Evolutionary conservation across 2,888 invertebrate genomes (phyloP), one percentile per base, ranked within the genome.

Genomic region (Sepioteuthis lessoniana): DNA sequence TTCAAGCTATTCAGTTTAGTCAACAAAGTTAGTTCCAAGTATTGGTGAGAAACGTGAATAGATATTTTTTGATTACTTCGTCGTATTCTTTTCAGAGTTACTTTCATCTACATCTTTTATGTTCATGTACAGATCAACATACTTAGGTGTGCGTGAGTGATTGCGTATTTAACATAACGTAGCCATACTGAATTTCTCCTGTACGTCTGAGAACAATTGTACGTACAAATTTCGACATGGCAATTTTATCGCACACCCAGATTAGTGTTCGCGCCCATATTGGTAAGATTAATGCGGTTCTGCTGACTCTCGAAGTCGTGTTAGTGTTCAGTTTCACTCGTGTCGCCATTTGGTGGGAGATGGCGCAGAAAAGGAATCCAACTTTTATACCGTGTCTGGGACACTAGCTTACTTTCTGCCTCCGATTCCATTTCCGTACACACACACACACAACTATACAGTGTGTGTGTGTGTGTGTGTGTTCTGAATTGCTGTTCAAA

Each of bases 261-360:
- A n/a, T 76, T 76, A 76, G 76, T n/a, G n/a, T 76, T 35, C 76
- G n/a, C n/a, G 76, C 76, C 76, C 76, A 76, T n/a, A 76, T 76
- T 76, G 76, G 76, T 76, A 35, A 76, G 76, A 76, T 76, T 76
- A 76, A n/a, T 76, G n/a, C n/a, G 35, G 76, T 76, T 76, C 76
- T 76, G 76, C 76, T 35, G 76, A 76, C 76, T 76, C 76, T 76
- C 76, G 35, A 76, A 76, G n/a, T 35, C 76, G n/a, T n/a, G 76
- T n/a, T n/a, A 76, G 76, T 76, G n/a, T 76, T 76, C 76, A 76
- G n/a, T 76, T 76, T 76, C 76, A 76, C 76, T n/a, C 76, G n/a
- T 35, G 76, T 76, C 76, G 76, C n/a, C n/a, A 55, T 55, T 55
- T 55, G 21, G 55, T 25, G 28, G 55, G 55, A 55, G 55, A 55